phyloP scores from a whole-genome alignment of 2,113 vertebrate species.

The Stercorarius parasiticus region DNA sequence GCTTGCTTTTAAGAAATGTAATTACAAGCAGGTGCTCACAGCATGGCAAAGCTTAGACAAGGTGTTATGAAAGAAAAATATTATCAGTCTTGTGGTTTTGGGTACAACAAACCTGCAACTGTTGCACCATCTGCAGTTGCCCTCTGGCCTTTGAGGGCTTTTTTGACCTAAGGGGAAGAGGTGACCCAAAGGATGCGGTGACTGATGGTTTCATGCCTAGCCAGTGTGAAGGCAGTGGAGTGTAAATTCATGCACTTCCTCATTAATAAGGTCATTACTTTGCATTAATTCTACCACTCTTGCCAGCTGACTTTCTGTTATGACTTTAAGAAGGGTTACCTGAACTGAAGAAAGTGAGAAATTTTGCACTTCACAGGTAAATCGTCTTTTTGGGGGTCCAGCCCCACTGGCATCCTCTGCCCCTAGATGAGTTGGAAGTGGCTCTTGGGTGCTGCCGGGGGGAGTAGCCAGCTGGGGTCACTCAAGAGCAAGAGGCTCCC shows the following conservation, averaged over 20 bases:
- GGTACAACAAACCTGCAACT: neutral
- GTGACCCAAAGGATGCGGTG: neutral
- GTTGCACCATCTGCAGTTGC: neutral
- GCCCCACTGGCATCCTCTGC: neutral
- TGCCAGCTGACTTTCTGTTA: neutral
- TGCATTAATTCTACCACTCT: neutral
- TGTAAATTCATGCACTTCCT: neutral
- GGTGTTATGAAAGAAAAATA: neutral
- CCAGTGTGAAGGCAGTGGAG: neutral
- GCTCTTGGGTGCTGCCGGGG: neutral
- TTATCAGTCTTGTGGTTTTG: neutral
- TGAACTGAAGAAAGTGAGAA: neutral
- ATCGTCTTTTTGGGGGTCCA: neutral
- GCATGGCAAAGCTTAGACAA: neutral
- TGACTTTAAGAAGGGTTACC: neutral
- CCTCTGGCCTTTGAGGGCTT: neutral
- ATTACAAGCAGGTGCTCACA: neutral
- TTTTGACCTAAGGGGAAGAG: neutral
- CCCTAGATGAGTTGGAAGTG: neutral
- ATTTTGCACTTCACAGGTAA: neutral
- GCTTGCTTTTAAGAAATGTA: neutral
- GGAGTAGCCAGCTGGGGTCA: slow-evolving; percentile 45
- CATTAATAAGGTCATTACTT: neutral
- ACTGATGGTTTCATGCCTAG: neutral
- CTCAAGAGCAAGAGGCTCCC: neutral